phyloP scores from a whole-genome alignment of 1,140 invertebrate species.

The Nasonia vitripennis region DNA sequence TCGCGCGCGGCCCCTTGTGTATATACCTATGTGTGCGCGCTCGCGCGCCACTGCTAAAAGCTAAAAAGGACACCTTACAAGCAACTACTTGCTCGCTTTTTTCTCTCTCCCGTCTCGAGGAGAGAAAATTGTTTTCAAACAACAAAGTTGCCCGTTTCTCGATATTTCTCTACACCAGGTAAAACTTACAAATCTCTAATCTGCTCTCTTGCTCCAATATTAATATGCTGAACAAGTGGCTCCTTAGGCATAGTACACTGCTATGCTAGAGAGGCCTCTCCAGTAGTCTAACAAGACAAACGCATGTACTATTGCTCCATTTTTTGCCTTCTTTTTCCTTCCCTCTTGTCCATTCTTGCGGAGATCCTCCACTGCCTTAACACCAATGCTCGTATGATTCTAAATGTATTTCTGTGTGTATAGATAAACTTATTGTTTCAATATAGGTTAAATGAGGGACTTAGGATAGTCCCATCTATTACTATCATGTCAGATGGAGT shows the following conservation, averaged over 20 bases:
- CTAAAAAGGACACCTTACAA: slow-evolving; percentile 45
- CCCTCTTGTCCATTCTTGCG: too few relatives aligned
- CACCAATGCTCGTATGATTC: background rate
- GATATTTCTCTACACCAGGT: background rate
- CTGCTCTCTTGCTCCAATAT: background rate
- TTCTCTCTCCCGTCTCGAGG: background rate
- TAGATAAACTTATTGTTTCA: slow-evolving; percentile 36
- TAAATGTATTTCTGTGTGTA: background rate
- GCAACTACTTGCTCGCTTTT: slow-evolving; percentile 12
- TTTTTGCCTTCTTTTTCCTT: background rate
- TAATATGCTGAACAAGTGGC: slow-evolving; percentile 44
- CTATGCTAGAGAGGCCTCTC: background rate
- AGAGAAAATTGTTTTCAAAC: background rate
- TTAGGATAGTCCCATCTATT: slow-evolving; percentile 64
- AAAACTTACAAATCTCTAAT: background rate
- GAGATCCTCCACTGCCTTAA: too few relatives aligned
- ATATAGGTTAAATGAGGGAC: slow-evolving; percentile 66
- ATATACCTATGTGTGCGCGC: background rate
- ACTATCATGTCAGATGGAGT: slow-evolving; percentile 74
- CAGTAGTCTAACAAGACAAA: background rate
- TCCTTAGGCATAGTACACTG: slow-evolving; percentile 11
- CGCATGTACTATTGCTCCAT: background rate
- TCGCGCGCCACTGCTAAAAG: background rate
- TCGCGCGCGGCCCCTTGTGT: background rate
- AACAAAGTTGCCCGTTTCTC: background rate